A percentile compares a stretch with the other conserved stretches of the same genome.
Evolutionary conservation across 2,888 invertebrate species (phyloP).

Genomic region (Hedya salicella): DNA sequence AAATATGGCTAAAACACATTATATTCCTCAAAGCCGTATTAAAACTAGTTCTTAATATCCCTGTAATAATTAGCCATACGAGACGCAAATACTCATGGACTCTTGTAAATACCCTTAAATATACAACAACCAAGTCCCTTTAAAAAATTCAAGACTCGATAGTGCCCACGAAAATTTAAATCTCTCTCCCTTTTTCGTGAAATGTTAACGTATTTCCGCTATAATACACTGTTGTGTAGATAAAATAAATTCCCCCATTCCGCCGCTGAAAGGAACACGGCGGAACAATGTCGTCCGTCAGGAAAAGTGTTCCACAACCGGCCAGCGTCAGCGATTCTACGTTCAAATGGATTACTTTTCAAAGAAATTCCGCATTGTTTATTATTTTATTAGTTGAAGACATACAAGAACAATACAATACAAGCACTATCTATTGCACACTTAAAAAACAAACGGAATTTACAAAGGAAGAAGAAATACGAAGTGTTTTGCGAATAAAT

Average conservation of each 20-base stretch:
- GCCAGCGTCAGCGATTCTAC: background rate
- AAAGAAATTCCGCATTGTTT: background rate
- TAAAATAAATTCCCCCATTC: slow-evolving; percentile 25
- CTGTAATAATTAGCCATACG: too few species aligned
- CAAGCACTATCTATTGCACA: too few species aligned
- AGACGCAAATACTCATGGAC: too few species aligned
- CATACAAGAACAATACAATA: too few species aligned
- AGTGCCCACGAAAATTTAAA: background rate
- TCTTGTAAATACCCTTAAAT: too few species aligned
- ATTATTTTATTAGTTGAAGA: background rate
- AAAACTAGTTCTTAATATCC: too few species aligned
- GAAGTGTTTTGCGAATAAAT: too few species aligned
- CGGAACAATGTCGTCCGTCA: slow-evolving; percentile 25
- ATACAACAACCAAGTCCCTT: too few species aligned
- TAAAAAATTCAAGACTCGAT: background rate
- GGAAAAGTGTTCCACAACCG: slow-evolving; percentile 3
- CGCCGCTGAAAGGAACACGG: slow-evolving; percentile 6
- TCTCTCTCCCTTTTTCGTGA: background rate
- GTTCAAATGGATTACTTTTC: background rate
- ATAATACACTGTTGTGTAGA: slow-evolving; percentile 9
- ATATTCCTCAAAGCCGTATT: too few species aligned
- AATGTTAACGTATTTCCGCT: slow-evolving; percentile 7
- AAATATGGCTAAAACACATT: too few species aligned
- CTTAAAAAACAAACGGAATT: too few species aligned
- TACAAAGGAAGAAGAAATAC: too few species aligned